Evolutionary conservation across 2,797 vertebrate species (phyloP).

Genomic region (Sitta carolinensis): DNA sequence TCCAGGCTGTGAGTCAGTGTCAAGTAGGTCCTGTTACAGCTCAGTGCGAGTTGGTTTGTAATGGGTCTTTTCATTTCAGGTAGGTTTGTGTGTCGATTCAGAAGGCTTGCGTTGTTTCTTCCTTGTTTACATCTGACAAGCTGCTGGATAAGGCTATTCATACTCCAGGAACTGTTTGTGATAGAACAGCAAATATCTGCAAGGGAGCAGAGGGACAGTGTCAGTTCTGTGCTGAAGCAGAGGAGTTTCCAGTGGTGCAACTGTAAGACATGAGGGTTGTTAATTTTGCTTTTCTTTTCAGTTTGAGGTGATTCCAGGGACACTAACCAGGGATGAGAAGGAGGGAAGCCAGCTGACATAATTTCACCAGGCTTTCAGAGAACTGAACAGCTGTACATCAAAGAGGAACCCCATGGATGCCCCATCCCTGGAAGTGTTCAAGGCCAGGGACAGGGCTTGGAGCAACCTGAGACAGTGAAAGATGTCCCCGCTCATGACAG

Average conservation of each 20-base stretch:
- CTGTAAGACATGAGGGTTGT: neutral
- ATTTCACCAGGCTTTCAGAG: neutral
- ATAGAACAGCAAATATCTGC: constrained; percentile 97
- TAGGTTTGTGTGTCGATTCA: constrained; percentile 83
- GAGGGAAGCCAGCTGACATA: neutral
- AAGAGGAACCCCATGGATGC: neutral
- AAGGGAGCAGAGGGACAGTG: constrained; percentile 16
- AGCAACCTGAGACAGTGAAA: neutral
- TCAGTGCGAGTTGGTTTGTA: constrained; percentile 80
- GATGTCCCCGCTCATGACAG: neutral
- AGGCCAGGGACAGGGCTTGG: neutral
- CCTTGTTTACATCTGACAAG: constrained; percentile 65
- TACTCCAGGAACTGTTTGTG: constrained; percentile 99
- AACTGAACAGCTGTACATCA: neutral
- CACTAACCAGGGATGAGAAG: neutral
- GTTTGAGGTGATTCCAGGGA: neutral
- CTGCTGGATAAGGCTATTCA: constrained; percentile 82
- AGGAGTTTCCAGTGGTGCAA: neutral
- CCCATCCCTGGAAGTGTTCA: neutral
- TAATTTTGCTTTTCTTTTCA: neutral
- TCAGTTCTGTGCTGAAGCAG: neutral
- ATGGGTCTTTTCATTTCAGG: constrained; percentile 80
- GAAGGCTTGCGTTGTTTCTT: constrained; percentile 70
- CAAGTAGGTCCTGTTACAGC: constrained; percentile 81
- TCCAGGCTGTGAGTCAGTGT: constrained; percentile 78